phyloP scores from a whole-genome alignment of 2,113 vertebrate genomes.

The Oxygymnocypris stewartii region DNA sequence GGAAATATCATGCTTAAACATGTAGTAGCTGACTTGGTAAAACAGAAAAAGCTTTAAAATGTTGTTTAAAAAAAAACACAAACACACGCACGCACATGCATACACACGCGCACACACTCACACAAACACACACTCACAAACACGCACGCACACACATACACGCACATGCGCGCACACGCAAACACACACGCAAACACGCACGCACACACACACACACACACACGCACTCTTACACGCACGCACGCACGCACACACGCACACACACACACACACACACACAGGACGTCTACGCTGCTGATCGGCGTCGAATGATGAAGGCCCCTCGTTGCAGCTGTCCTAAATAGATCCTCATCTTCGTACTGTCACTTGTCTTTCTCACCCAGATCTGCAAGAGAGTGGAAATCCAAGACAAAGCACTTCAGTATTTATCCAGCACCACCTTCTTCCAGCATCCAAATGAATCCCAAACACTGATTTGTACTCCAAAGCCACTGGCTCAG shows the following conservation, averaged over 20 bases:
- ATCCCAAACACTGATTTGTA: slow-evolving; percentile 24
- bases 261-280: too few relatives aligned
- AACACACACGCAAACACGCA: too few relatives aligned
- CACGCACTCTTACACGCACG: neutral
- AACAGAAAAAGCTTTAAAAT: slow-evolving; percentile 30
- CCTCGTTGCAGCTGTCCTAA: slow-evolving; percentile 96
- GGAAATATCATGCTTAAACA: slow-evolving; percentile 25
- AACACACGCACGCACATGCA: too few relatives aligned
- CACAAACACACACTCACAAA: too few relatives aligned
- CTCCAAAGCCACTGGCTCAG: slow-evolving; percentile 21
- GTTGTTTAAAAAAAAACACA: neutral
- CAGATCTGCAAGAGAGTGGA: slow-evolving; percentile 81
- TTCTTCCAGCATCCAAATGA: slow-evolving; percentile 11
- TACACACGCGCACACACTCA: too few relatives aligned
- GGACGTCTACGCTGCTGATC: slow-evolving; percentile 85
- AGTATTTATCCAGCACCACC: neutral
- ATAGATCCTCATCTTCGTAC: slow-evolving; percentile 99
- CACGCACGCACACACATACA: too few relatives aligned
- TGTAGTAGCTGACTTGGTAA: neutral
- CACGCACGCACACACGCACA: neutral
- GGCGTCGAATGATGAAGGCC: slow-evolving; percentile 92
- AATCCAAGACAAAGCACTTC: slow-evolving; percentile 15
- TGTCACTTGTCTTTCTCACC: slow-evolving; percentile 99
- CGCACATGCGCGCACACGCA: too few relatives aligned
- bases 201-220: neutral